These are phyloP conservation scores for Zoanthus solanderi DNA, from an alignment of 92 coral and sea anemone genomes.

Conservation along the genomic window DNA sequence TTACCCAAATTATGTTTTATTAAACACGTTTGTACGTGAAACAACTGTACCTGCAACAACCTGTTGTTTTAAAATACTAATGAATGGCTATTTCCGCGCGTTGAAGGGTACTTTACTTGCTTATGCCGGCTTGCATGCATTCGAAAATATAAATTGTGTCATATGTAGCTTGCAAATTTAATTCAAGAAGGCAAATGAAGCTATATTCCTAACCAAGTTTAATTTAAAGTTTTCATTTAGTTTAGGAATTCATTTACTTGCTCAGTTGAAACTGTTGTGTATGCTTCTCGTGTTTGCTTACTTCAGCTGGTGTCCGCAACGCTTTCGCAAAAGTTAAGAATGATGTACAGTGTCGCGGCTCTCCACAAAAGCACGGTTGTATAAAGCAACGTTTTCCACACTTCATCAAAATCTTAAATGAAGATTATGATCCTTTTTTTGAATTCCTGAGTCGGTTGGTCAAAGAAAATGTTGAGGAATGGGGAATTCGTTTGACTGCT, in stretches of 20 bases:
- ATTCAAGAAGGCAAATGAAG: background rate
- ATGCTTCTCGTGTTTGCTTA: background rate
- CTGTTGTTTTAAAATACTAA: constrained; percentile 19
- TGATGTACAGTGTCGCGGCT: background rate
- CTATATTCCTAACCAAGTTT: background rate
- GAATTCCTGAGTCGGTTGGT: background rate
- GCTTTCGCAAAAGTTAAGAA: background rate
- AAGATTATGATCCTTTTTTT: too few relatives aligned
- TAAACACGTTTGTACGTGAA: too few relatives aligned
- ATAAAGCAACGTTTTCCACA: background rate
- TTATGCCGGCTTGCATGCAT: background rate
- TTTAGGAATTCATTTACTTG: background rate
- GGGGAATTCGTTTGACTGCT: constrained; percentile 91
- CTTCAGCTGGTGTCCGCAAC: background rate
- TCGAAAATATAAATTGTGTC: background rate
- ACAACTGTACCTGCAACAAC: constrained; percentile 4
- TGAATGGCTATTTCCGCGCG: background rate
- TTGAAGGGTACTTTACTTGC: background rate
- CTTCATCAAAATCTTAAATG: background rate
- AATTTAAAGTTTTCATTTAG: background rate
- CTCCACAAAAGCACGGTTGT: background rate
- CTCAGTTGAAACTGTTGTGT: background rate
- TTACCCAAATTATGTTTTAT: too few relatives aligned
- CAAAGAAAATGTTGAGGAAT: constrained; percentile 52
- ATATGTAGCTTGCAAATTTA: background rate